Base-by-base conservation (phyloP, 2,113 vertebrate species). In the Calonectris borealis region DNA sequence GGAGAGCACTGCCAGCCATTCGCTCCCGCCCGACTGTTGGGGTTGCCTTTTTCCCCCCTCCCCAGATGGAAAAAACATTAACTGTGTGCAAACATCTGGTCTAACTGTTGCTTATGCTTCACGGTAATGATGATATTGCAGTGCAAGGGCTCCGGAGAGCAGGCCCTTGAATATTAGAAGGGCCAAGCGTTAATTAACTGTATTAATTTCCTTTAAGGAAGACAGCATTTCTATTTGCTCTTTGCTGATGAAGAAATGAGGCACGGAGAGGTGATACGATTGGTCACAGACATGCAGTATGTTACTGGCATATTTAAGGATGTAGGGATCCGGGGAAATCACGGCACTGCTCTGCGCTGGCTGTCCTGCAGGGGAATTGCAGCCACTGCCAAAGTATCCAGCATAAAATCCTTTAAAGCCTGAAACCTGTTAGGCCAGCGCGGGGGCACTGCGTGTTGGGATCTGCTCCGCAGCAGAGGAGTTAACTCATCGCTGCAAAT, bases 41-140 rank as follows among this genome's bases (percentile, higher is more conserved):
- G 60, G 11, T 5, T 82, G 82, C 69, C 64, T 91, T 21, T 31
- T 6, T 3, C 20, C 38, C 22, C 52, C 46, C 36, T 73, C 32
- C 92, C 80, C 87, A 75, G 49, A 73, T 83, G 88, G 86, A 64
- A 90, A 65, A 49, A 79, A 42, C 79, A 70, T 70, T 71, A 70
- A 86, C 84, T 62, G 42, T 48, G 82, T 42, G 89, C 83, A 87
- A 85, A 89, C 94, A 92, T 93, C 94, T 96, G 95, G 58, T 83
- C 93, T 93, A 85, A 91, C 85, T 94, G 94, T 88, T 95, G 93
- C 91, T 94, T 51, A 6, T 8, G 70, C 80, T 93, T 73, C 61
- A 7, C n/a, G 5, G 38, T 49, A 49, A 58, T 20, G 76, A 79
- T 19, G 46, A 65, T 62, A 42, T 13, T 36, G 80, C 75, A 11